phyloP scores from a whole-genome alignment of 2,888 invertebrate species.

The Ornithoptera priamus region DNA sequence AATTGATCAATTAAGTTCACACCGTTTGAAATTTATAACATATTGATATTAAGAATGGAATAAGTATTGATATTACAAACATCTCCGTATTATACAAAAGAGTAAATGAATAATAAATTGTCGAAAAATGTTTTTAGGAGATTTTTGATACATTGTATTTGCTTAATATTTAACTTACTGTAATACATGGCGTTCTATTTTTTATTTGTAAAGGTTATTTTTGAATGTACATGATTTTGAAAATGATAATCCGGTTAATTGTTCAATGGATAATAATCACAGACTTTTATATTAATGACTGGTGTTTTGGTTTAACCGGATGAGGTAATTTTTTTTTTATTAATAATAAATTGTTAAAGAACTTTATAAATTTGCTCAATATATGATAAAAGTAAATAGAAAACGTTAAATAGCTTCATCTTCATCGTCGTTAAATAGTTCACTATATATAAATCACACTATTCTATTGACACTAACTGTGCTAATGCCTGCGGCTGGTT shows the following conservation, averaged over 20 bases:
- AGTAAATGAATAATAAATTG: no score
- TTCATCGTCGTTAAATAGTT: constrained; percentile 5
- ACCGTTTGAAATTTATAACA: no score
- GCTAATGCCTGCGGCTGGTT: not conserved
- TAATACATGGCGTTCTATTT: constrained; percentile 2
- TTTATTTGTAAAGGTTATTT: constrained; percentile 15
- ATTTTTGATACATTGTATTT: constrained; percentile 3
- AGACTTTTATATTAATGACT: constrained; percentile 17
- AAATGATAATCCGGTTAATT: constrained; percentile 13
- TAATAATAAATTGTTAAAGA: constrained; percentile 2
- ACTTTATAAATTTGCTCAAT: constrained; percentile 5
- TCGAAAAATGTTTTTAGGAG: not conserved
- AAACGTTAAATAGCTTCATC: constrained; percentile 14
- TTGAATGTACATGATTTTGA: constrained; percentile 4
- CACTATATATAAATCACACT: constrained; percentile 12
- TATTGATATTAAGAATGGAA: no score
- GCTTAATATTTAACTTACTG: constrained; percentile 17
- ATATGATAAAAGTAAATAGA: constrained; percentile 15
- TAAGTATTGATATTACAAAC: not conserved
- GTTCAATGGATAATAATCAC: constrained; percentile 25
- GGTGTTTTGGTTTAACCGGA: not conserved
- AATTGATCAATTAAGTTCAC: no score
- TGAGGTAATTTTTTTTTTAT: constrained; percentile 2
- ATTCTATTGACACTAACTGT: constrained; percentile 6
- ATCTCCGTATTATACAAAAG: not conserved